A percentile compares a stretch with the other conserved stretches of the same genome.
phyloP scores from a whole-genome alignment of 2,113 vertebrate species.

The Pithys albifrons region DNA sequence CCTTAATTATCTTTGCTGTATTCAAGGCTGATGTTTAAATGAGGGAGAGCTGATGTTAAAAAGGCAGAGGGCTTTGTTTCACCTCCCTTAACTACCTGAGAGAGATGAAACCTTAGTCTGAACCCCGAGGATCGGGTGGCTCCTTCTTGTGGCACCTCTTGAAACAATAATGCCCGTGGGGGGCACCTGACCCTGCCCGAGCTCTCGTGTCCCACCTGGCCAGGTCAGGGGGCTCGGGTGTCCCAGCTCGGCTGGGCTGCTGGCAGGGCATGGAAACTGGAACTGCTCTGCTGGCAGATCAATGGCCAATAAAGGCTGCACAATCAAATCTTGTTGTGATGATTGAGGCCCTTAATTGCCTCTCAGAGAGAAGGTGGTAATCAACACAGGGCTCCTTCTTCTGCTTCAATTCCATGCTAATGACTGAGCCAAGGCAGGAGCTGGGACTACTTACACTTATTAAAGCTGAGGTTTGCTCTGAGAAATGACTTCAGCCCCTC shows the following conservation, averaged over 20 bases:
- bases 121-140: constrained; percentile 75
- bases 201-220: constrained; percentile 79
- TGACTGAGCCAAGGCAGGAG: constrained; percentile 89
- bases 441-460: constrained; percentile 94
- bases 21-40: constrained; percentile 71
- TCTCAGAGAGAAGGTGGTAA: constrained; percentile 90
- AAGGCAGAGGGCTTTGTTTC: constrained; percentile 76
- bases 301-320: constrained; percentile 87
- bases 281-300: constrained; percentile 84
- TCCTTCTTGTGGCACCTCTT: constrained; percentile 76
- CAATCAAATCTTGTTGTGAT: constrained; percentile 83
- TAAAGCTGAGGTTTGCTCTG: constrained; percentile 90
- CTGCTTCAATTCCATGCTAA: constrained; percentile 91
- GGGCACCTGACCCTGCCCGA: constrained; percentile 73
- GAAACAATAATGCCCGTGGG: constrained; percentile 73
- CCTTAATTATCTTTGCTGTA: constrained; percentile 72
- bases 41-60: constrained; percentile 64
- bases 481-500: constrained; percentile 82
- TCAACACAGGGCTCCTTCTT: constrained; percentile 88
- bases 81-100: constrained; percentile 73
- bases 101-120: constrained; percentile 78
- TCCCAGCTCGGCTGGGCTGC: constrained; percentile 80
- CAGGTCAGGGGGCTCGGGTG: constrained; percentile 82
- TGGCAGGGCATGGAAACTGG: constrained; percentile 89
- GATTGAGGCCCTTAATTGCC: constrained; percentile 92